These are phyloP conservation scores for Nyleta sp. DNA, from an alignment of 2,888 invertebrate species.

Conservation along the genomic window DNA sequence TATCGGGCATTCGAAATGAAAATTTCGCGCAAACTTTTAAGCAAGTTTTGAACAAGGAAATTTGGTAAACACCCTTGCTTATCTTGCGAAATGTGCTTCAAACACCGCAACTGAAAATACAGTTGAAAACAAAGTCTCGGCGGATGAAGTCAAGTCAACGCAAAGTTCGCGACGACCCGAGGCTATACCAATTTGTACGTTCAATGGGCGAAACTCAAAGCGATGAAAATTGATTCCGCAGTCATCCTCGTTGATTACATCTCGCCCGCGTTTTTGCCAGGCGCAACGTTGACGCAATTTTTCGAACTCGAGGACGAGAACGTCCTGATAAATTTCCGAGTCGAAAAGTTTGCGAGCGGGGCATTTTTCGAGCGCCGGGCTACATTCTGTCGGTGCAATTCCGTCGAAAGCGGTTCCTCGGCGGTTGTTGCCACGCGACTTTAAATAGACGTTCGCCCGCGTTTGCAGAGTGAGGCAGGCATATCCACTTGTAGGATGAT, in stretches of 20 bases:
- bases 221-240: slow-evolving; percentile 53
- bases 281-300: no score
- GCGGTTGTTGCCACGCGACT: no score
- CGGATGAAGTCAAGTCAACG: slow-evolving; percentile 51
- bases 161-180: slow-evolving; percentile 46
- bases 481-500: no score
- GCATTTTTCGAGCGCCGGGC: no score
- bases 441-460: no score
- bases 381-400: no score
- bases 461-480: no score
- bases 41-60: slow-evolving; percentile 51
- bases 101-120: slow-evolving; percentile 59
- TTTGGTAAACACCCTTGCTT: slow-evolving; percentile 59
- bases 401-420: no score
- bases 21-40: slow-evolving; percentile 37
- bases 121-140: slow-evolving; percentile 59
- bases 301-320: no score
- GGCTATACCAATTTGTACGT: slow-evolving; percentile 52
- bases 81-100: slow-evolving; percentile 51
- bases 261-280: neutral
- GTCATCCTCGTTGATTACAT: slow-evolving; percentile 29
- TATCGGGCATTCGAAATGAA: slow-evolving; percentile 37
- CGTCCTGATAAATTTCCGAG: no score
- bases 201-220: slow-evolving; percentile 39
- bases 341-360: no score